Base-by-base conservation (phyloP, 2,113 vertebrate genomes). In the Grantiella picta region DNA sequence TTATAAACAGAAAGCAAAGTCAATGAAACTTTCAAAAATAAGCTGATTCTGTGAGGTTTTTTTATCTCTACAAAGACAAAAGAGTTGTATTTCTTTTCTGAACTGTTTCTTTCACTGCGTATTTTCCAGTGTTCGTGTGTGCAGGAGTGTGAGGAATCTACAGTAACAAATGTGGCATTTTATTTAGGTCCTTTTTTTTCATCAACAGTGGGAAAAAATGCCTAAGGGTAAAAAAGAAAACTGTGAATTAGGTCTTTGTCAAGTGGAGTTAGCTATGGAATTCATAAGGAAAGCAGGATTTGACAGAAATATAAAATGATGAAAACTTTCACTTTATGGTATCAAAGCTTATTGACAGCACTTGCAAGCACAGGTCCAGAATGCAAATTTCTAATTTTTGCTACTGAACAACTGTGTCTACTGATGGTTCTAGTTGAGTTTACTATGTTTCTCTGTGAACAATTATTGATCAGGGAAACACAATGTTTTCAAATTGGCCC, bases 181-280 rank as follows among this genome's bases (percentile, higher is more conserved):
- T 92, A 71, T 89, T 60, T 31, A 68, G 60, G 40, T 73, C 27
- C 10, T 77, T 82, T 75, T 84, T 73, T 73, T 49, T 25, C 64
- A 91, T 71, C 25, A 86, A 40, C 35, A 56, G 49, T 60, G 44
- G 56, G 49, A 35, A 78, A 66, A 80, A 89, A 75, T 28, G 69
- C 89, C 65, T 82, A 52, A 71, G 73, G 86, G 36, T 68, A 35
- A 82, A 84, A 86, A 78, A 33, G 11, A 82, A 86, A 79, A 36
- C 29, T 44, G 66, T 56, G 81, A 94, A 86, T 69, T 94, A 91
- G 40, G 15, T 52, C 52, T 92, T 94, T 96, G 89, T 94, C 95
- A 95, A 82, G 25, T 57, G 14, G 40, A 82, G 36, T 94, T 94
- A 91, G 53, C 40, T 71, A 50, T 27, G 53, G 35, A 72, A 38